These are phyloP conservation scores for Hirundo rustica DNA, from an alignment of 2,797 vertebrate species.

Conservation along the genomic window DNA sequence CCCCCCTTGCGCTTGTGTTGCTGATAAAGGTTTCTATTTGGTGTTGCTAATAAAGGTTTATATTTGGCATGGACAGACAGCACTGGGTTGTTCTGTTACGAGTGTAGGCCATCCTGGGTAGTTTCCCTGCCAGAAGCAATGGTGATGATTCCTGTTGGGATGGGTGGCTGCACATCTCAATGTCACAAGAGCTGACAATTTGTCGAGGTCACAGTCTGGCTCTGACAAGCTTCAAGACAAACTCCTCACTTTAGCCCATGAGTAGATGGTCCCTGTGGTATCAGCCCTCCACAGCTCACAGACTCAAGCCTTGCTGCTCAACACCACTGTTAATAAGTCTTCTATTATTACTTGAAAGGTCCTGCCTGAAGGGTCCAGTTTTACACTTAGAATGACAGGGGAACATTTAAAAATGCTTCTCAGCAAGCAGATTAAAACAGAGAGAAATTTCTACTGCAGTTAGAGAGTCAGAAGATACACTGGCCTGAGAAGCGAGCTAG, in stretches of 20 bases:
- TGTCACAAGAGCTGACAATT: not conserved
- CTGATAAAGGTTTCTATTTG: slow-evolving; percentile 51
- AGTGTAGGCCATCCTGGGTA: not conserved
- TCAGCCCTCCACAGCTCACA: not conserved
- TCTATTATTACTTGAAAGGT: not conserved
- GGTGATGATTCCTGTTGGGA: not conserved
- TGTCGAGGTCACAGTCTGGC: not conserved
- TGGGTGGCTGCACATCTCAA: not conserved
- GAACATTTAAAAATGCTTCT: not conserved
- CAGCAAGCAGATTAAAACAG: not conserved
- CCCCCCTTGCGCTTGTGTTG: not conserved
- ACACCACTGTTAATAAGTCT: not conserved
- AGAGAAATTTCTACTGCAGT: not conserved
- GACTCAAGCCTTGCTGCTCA: not conserved
- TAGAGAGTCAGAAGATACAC: not conserved
- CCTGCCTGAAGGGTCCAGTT: not conserved
- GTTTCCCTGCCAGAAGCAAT: not conserved
- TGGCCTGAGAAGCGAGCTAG: not conserved
- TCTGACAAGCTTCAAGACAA: not conserved
- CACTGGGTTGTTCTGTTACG: not conserved
- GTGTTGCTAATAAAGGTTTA: slow-evolving; percentile 32
- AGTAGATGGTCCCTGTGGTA: not conserved
- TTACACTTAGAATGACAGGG: not conserved
- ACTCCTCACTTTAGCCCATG: not conserved
- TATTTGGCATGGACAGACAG: slow-evolving; percentile 4